A percentile compares a stretch with the other conserved stretches of the same genome.
These are phyloP conservation scores for Ptychoptera contaminata DNA, from an alignment of 2,888 invertebrate genomes.

Conservation along the genomic window DNA sequence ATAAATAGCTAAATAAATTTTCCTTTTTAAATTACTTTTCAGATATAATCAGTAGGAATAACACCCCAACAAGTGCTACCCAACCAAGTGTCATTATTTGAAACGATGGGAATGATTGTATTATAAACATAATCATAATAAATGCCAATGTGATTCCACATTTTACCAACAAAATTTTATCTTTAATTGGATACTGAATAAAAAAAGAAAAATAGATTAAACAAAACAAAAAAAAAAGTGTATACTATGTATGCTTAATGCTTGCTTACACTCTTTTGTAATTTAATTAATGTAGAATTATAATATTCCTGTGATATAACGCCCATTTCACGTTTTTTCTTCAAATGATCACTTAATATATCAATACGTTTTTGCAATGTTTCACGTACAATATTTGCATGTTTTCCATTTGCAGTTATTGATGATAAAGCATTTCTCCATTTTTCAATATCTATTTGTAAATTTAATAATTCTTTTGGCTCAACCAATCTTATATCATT, in stretches of 20 bases:
- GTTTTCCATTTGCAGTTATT: constrained; percentile 64
- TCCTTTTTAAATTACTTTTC: constrained; percentile 30
- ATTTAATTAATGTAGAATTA: constrained; percentile 51
- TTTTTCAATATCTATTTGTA: constrained; percentile 68
- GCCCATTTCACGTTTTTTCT: constrained; percentile 37
- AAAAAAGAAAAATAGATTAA: constrained; percentile 4
- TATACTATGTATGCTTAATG: constrained; percentile 9
- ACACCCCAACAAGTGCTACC: constrained; percentile 69
- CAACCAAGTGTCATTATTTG: constrained; percentile 63
- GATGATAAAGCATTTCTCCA: constrained; percentile 69
- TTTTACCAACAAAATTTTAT: constrained; percentile 56
- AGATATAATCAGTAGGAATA: constrained; percentile 59
- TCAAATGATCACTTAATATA: constrained; percentile 43
- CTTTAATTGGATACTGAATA: constrained; percentile 66
- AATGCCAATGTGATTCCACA: constrained; percentile 50
- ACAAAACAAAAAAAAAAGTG: too few relatives aligned
- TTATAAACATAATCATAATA: constrained; percentile 63
- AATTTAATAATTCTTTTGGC: constrained; percentile 54
- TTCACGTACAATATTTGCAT: constrained; percentile 66
- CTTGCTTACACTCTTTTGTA: constrained; percentile 25
- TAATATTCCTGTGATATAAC: constrained; percentile 41
- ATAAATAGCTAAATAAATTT: neutral
- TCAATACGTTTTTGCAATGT: constrained; percentile 61
- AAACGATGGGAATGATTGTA: constrained; percentile 62
- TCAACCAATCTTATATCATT: constrained; percentile 51